These are phyloP conservation scores for Cephus pulcher DNA, from an alignment of 2,888 invertebrate genomes.

Conservation along the genomic window DNA sequence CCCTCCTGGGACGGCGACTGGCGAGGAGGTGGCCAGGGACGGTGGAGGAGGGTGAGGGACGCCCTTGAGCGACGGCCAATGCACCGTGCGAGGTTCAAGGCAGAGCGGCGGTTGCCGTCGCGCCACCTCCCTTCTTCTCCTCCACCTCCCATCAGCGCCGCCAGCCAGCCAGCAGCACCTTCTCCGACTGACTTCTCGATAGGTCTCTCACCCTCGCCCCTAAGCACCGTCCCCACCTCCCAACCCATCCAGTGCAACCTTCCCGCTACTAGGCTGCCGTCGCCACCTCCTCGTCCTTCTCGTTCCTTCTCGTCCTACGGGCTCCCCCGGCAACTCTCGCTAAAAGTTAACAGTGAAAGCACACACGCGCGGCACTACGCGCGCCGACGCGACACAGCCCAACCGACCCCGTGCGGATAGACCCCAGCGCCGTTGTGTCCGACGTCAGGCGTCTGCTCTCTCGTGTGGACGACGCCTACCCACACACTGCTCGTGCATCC, in stretches of 20 bases:
- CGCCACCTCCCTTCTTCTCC: constrained; percentile 39
- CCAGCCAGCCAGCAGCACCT: constrained; percentile 10
- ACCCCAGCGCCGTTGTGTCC: background rate
- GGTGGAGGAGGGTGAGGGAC: constrained; percentile 48
- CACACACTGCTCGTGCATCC: constrained; percentile 19
- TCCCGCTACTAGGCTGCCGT: background rate
- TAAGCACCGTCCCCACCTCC: constrained; percentile 14
- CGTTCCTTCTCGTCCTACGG: background rate
- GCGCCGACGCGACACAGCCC: background rate
- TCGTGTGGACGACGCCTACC: background rate
- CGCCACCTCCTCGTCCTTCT: background rate
- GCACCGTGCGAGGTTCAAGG: constrained; percentile 67
- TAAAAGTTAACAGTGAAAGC: constrained; percentile 22
- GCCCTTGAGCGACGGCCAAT: constrained; percentile 67
- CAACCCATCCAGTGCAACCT: constrained; percentile 14
- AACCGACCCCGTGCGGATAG: background rate
- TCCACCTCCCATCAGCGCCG: constrained; percentile 20
- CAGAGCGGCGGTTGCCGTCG: constrained; percentile 61
- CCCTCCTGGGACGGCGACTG: background rate
- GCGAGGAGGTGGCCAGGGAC: background rate
- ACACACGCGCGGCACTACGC: constrained; percentile 22
- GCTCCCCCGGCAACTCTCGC: background rate
- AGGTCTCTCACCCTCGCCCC: constrained; percentile 13
- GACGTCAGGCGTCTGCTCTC: background rate
- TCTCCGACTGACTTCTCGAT: constrained; percentile 22